A percentile compares a stretch with the other conserved stretches of the same genome.
Conservation (phyloP, 2,888 invertebrate genomes). For the Ptilodon capucinus region DNA sequence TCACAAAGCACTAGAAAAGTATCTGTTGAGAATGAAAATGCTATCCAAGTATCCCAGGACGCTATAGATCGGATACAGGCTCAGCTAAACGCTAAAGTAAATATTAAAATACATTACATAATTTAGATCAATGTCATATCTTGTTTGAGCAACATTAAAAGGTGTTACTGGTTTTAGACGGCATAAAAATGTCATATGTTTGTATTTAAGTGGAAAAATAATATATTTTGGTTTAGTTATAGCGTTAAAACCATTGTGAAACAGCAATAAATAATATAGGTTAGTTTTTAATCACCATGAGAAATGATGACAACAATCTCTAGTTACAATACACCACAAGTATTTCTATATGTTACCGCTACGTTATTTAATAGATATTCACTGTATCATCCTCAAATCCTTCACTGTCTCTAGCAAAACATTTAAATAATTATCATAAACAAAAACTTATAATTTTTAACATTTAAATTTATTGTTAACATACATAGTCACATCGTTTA, state of each 20-base stretch:
- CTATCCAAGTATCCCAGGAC: slow-evolving; percentile 77
- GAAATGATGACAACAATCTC: not conserved
- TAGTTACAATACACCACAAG: too few species aligned
- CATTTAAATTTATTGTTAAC: too few species aligned
- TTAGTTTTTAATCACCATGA: slow-evolving; percentile 7
- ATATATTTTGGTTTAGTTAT: slow-evolving; percentile 12
- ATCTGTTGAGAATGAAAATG: slow-evolving; percentile 76
- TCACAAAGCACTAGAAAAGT: slow-evolving; percentile 80
- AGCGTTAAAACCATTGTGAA: slow-evolving; percentile 2
- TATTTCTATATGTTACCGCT: too few species aligned
- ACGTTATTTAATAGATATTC: too few species aligned
- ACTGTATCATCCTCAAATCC: too few species aligned
- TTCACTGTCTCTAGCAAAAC: too few species aligned
- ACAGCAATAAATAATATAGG: slow-evolving; percentile 9
- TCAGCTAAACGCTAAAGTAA: slow-evolving; percentile 70
- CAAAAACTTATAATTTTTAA: too few species aligned
- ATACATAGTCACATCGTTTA: too few species aligned
- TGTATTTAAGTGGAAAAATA: not conserved
- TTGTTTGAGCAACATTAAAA: slow-evolving; percentile 45
- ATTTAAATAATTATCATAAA: too few species aligned
- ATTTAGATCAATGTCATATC: slow-evolving; percentile 75
- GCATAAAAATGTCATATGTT: not conserved
- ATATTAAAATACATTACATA: slow-evolving; percentile 74
- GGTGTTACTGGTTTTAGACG: slow-evolving; percentile 24
- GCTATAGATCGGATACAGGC: slow-evolving; percentile 75